These are phyloP conservation scores for Xiphorhynchus elegans DNA, from an alignment of 2,113 vertebrate species.

Conservation along the genomic window DNA sequence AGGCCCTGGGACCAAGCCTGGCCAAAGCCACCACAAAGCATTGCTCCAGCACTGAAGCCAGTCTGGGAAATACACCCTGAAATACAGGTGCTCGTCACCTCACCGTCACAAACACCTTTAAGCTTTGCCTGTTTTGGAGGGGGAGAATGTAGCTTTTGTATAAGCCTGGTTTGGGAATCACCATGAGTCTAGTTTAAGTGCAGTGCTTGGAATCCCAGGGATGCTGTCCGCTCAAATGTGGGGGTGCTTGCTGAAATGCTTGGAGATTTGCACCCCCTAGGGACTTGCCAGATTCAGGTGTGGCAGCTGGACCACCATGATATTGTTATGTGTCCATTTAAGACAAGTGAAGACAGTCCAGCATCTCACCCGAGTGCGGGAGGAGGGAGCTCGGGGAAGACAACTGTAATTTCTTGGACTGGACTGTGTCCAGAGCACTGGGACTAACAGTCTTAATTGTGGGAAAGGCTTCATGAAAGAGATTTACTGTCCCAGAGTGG, in stretches of 20 bases:
- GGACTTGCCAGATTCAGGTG: not conserved
- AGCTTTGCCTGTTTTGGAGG: not conserved
- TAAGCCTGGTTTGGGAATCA: not conserved
- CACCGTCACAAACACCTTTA: not conserved
- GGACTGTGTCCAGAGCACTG: constrained; percentile 24
- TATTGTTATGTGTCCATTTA: not conserved
- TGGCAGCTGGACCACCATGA: rapidly evolving
- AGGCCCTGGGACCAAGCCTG: not conserved
- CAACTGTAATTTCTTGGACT: not conserved
- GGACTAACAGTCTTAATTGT: constrained; percentile 59
- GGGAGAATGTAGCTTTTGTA: not conserved
- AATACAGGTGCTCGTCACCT: not conserved
- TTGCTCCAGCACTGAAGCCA: not conserved
- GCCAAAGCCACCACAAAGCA: not conserved
- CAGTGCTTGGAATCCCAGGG: rapidly evolving
- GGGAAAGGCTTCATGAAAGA: constrained; percentile 65
- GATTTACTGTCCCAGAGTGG: constrained; percentile 68
- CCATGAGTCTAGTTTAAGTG: not conserved
- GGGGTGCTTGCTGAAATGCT: not conserved
- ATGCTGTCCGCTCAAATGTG: not conserved
- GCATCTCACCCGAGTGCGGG: not conserved
- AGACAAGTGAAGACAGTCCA: not conserved
- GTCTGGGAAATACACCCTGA: not conserved
- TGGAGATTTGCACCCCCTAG: not conserved
- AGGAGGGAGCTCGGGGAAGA: not conserved